These are phyloP conservation scores for Pseudopleuronectes americanus DNA, from an alignment of 2,797 vertebrate genomes.

Conservation along the genomic window DNA sequence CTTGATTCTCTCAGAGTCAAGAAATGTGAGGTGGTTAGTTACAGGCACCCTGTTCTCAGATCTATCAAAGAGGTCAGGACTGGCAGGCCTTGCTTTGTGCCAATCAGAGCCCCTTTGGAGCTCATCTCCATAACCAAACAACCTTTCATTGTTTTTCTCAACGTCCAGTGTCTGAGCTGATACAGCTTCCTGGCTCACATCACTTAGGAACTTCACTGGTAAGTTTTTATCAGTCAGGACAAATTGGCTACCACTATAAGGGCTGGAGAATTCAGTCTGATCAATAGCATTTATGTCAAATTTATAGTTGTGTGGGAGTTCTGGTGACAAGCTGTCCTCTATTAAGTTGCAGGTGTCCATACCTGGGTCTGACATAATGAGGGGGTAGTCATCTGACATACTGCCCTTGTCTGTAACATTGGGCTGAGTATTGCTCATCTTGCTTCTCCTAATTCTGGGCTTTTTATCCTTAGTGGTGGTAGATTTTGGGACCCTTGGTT, in stretches of 20 bases:
- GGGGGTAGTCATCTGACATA: conserved; percentile 85
- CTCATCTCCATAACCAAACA: conserved; percentile 62
- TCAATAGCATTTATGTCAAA: conserved; percentile 97
- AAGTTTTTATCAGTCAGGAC: conserved; percentile 95
- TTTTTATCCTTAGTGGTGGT: conserved; percentile 84
- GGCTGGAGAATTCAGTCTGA: conserved; percentile 93
- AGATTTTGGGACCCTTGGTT: conserved; percentile 84
- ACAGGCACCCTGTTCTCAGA: conserved; percentile 81
- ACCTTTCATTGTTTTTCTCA: conserved; percentile 63
- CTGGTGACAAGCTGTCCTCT: conserved; percentile 96
- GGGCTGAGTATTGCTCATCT: conserved; percentile 75
- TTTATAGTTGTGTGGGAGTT: conserved; percentile 92
- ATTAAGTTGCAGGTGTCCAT: conserved; percentile 95
- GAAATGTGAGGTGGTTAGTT: conserved; percentile 76
- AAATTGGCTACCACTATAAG: conserved; percentile 95
- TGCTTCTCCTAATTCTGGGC: conserved; percentile 82
- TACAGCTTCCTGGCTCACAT: conserved; percentile 90
- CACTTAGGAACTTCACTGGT: conserved; percentile 95
- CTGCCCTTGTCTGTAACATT: conserved; percentile 73
- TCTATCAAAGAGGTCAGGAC: conserved; percentile 91
- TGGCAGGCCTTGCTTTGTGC: conserved; percentile 78
- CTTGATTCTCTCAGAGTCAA: conserved; percentile 79
- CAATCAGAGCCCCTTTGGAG: conserved; percentile 68
- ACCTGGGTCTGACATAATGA: conserved; percentile 90
- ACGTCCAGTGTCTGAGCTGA: conserved; percentile 66